Percentiles rank a stretch among this genome's conserved stretches.
These are phyloP conservation scores for Hyles lineata DNA, from an alignment of 2,888 invertebrate species.

Conservation along the genomic window DNA sequence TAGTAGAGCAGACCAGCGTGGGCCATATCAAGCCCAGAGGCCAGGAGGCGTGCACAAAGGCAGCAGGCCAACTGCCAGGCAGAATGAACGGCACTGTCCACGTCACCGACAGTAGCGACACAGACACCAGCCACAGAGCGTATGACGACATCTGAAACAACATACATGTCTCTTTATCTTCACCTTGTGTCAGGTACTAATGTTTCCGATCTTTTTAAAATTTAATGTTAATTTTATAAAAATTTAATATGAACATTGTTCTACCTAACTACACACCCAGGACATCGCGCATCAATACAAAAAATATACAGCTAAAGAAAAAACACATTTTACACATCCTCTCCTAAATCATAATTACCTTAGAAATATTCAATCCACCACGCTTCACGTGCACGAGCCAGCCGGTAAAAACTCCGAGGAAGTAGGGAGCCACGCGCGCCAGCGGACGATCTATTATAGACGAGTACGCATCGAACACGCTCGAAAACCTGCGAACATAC, in stretches of 20 bases:
- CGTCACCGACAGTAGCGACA: constrained; percentile 49
- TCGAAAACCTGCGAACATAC: constrained; percentile 51
- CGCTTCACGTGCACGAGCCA: constrained; percentile 89
- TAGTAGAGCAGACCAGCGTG: constrained; percentile 61
- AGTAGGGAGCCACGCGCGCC: constrained; percentile 89
- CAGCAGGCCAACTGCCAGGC: constrained; percentile 53
- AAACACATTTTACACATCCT: no score
- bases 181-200: no score
- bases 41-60: constrained; percentile 65
- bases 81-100: constrained; percentile 47
- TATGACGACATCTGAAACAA: constrained; percentile 47
- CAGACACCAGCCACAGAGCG: constrained; percentile 56
- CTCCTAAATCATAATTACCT: constrained; percentile 49
- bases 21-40: constrained; percentile 71
- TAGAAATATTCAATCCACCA: constrained; percentile 69
- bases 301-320: not conserved
- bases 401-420: constrained; percentile 89
- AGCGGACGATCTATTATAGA: constrained; percentile 90
- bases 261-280: not conserved
- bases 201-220: not conserved
- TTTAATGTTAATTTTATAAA: not conserved
- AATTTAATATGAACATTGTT: no score
- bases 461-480: constrained; percentile 70
- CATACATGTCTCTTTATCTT: no score
- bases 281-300: not conserved